phyloP scores from a whole-genome alignment of 2,888 invertebrate genomes.

The Callyntrura guangdongensis region DNA sequence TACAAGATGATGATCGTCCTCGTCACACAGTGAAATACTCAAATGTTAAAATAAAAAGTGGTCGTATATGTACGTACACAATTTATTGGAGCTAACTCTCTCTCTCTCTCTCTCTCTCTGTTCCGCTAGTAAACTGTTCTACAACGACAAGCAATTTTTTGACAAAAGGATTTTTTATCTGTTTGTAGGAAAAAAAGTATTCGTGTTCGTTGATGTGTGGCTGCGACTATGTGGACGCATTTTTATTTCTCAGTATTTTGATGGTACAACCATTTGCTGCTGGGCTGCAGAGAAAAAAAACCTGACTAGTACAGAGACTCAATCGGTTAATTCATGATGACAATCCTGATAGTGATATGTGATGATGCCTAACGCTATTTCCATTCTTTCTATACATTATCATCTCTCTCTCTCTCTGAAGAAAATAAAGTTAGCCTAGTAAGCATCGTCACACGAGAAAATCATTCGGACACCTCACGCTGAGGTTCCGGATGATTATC shows the following conservation, averaged over 20 bases:
- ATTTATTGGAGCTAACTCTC: too few species aligned
- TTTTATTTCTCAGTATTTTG: conserved; percentile 31
- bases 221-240: conserved; percentile 20
- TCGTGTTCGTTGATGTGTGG: neutral
- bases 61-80: too few species aligned
- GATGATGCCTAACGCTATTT: neutral
- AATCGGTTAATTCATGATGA: conserved; percentile 46
- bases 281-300: conserved; percentile 11
- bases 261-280: conserved; percentile 5
- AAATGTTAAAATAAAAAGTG: too few species aligned
- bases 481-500: conserved; percentile 22
- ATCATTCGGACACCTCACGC: conserved; percentile 44
- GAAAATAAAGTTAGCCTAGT: conserved; percentile 38
- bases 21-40: too few species aligned
- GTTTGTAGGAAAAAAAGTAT: conserved; percentile 21
- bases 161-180: neutral
- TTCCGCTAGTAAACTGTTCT: too few species aligned
- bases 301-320: conserved; percentile 49
- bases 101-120: too few species aligned
- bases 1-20: too few species aligned
- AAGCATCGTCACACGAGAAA: conserved; percentile 29
- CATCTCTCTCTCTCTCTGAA: neutral
- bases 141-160: conserved; percentile 39
- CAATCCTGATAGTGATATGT: conserved; percentile 25
- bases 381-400: too few species aligned